Percentiles rank a stretch among this genome's conserved stretches.
Evolutionary conservation across 2,113 vertebrate species (phyloP).

Genomic region (Rhinopomastus cyanomelas): DNA sequence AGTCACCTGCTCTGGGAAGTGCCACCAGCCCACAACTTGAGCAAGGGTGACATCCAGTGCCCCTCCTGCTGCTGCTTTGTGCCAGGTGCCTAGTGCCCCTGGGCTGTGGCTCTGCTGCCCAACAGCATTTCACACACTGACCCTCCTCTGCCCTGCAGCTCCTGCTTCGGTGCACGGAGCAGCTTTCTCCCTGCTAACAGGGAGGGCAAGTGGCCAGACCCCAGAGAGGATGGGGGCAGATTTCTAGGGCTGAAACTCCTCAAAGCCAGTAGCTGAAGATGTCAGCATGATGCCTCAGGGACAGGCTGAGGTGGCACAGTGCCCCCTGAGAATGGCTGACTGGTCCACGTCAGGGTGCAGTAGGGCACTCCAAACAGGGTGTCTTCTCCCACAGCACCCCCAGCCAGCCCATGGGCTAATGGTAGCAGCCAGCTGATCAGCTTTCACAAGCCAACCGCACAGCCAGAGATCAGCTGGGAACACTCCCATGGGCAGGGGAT

Average conservation of each 20-base stretch:
- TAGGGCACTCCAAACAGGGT: too few species aligned
- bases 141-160: not conserved
- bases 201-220: not conserved
- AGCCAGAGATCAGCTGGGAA: not conserved
- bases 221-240: not conserved
- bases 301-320: not conserved
- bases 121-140: not conserved
- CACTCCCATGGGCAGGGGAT: fast-evolving
- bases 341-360: not conserved
- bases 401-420: not conserved
- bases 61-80: fast-evolving
- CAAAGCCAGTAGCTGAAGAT: not conserved
- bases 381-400: not conserved
- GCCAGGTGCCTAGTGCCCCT: fast-evolving
- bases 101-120: not conserved
- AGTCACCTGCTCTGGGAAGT: not conserved
- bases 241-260: not conserved
- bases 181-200: not conserved
- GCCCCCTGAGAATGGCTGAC: not conserved
- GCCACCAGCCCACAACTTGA: not conserved
- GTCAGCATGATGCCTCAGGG: not conserved
- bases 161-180: fast-evolving
- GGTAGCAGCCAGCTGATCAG: not conserved
- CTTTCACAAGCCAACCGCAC: not conserved
- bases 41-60: not conserved